These are phyloP conservation scores for Arizona elegans DNA, from an alignment of 2,113 vertebrate genomes.

Conservation along the genomic window DNA sequence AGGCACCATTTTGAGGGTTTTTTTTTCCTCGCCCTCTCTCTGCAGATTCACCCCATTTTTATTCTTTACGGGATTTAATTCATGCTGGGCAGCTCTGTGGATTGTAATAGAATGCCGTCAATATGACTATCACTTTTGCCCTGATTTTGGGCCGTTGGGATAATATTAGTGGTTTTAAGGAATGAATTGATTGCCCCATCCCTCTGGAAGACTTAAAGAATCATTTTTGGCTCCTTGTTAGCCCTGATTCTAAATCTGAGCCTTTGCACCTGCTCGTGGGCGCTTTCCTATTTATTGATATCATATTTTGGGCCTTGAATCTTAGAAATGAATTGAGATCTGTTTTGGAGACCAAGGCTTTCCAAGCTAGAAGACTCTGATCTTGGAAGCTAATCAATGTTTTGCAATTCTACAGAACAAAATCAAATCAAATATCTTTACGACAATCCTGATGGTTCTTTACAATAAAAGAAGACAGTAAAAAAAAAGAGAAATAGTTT, in stretches of 20 bases:
- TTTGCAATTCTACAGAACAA: not conserved
- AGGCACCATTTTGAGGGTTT: not conserved
- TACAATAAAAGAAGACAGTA: not conserved
- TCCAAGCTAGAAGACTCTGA: not conserved
- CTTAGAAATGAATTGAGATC: not conserved
- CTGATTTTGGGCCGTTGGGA: not conserved
- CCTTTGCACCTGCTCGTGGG: not conserved
- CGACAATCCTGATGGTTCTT: not conserved
- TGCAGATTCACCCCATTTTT: not conserved
- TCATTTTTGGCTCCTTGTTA: not conserved
- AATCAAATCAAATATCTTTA: not conserved
- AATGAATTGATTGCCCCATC: not conserved
- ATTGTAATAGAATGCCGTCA: not conserved
- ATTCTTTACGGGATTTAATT: not conserved
- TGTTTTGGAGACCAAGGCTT: not conserved
- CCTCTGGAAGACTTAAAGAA: not conserved
- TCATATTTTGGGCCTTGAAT: not conserved
- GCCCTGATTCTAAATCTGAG: not conserved
- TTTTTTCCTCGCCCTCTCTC: not conserved
- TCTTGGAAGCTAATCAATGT: not conserved
- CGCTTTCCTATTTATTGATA: not conserved
- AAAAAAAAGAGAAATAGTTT: not conserved
- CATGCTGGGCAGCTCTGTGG: not conserved
- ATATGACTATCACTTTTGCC: not conserved
- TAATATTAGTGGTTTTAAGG: not conserved